Conservation (phyloP, 2,113 vertebrate genomes). For the Myrmophylax atrothorax region DNA sequence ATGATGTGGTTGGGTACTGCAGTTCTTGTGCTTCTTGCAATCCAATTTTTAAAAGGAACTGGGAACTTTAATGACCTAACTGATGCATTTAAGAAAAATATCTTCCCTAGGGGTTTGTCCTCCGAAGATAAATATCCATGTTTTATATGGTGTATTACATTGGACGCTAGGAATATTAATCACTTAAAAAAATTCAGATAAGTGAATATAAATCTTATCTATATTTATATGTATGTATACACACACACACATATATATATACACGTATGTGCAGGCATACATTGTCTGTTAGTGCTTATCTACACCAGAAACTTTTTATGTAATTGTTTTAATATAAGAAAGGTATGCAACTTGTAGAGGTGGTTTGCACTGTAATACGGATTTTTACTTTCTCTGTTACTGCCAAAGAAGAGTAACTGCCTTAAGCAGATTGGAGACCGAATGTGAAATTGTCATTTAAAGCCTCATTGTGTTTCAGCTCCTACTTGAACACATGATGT, state of each 20-base stretch:
- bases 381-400: background rate
- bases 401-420: background rate
- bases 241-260: rapidly evolving
- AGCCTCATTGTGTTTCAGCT: background rate
- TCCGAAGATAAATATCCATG: background rate
- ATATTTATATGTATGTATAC: background rate
- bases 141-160: background rate
- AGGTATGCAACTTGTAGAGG: background rate
- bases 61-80: background rate
- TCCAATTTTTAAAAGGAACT: background rate
- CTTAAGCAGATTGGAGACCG: background rate
- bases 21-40: background rate
- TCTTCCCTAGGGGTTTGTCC: background rate
- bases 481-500: background rate
- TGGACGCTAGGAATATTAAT: background rate
- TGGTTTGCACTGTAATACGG: background rate
- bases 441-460: background rate
- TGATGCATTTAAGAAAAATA: background rate
- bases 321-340: background rate
- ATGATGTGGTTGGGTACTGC: background rate
- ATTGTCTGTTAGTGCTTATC: background rate
- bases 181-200: background rate
- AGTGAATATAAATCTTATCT: background rate
- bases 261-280: background rate
- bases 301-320: background rate